These are phyloP conservation scores for Drosophila sturtevanti DNA, from an alignment of 1,140 invertebrate genomes.

Conservation along the genomic window DNA sequence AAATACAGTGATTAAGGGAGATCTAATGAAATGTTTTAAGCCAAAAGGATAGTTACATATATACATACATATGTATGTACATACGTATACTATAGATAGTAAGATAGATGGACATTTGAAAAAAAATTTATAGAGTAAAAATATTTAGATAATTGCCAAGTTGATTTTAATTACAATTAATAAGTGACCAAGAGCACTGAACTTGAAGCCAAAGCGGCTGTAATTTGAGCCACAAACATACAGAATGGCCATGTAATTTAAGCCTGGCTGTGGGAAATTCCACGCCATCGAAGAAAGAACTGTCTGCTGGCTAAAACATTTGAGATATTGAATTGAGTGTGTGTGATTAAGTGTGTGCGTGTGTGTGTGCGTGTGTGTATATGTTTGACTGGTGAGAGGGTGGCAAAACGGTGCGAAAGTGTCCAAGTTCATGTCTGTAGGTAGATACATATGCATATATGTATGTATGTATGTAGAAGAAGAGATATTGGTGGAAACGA, in stretches of 20 bases:
- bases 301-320: background rate
- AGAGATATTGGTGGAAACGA: no score
- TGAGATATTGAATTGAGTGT: slow-evolving; percentile 5
- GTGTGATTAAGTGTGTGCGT: background rate
- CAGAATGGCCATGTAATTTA: slow-evolving; percentile 50
- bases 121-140: slow-evolving; percentile 22
- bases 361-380: background rate
- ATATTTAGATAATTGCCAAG: slow-evolving; percentile 30
- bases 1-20: slow-evolving; percentile 9
- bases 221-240: slow-evolving; percentile 51
- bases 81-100: no score
- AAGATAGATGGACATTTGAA: background rate
- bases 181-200: slow-evolving; percentile 54
- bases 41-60: background rate
- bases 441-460: no score
- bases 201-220: slow-evolving; percentile 49
- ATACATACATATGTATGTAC: no score
- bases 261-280: slow-evolving; percentile 66
- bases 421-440: slow-evolving; percentile 30
- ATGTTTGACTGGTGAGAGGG: background rate
- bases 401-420: slow-evolving; percentile 43
- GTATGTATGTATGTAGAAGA: no score
- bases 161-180: slow-evolving; percentile 61
- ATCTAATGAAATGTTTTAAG: slow-evolving; percentile 54
- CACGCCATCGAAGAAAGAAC: slow-evolving; percentile 35